Evolutionary conservation across 2,888 invertebrate genomes (phyloP), one percentile per base, ranked within the genome.

Genomic region (Ditula angustiorana): DNA sequence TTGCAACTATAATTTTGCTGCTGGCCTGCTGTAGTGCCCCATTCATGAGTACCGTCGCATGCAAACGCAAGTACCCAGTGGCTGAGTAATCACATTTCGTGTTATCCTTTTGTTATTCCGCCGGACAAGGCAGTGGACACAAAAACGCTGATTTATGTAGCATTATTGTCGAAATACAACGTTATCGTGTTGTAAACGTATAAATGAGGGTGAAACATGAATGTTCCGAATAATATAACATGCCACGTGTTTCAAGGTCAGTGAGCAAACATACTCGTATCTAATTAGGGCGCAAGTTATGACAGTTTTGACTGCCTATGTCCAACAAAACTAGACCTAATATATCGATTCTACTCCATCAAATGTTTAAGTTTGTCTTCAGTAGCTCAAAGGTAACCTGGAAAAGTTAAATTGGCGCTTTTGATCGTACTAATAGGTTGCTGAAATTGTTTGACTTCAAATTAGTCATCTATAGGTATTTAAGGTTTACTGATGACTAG

Each of bases 81-180:
- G 80, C 85, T 85, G 87, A 86, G 85, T 89, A 90, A 88, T 90
- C 85, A 88, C 91, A 86, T 88, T 88, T 85, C 86, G 79, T 88
- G 87, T 83, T 81, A 80, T 86, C 85, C 84, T 82, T 89, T 89
- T 90, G 87, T 87, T 81, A 74, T 73, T 79, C 60, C 71, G 73
- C 79, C 57, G 69, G 68, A 69, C 81, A 74, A 79, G 75, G 73
- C 74, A 68, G 73, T 75, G 77, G 76, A 86, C 83, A 84, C 83
- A 85, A 85, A 85, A 85, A 73, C 75, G 71, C 83, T 85, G 86
- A 87, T 87, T 86, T 86, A 82, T 79, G 73, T 69, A 70, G 72
- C 71, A 74, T 78, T 78, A 76, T 77, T 76, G 77, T 75, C 72
- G 69, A 76, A 76, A 78, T 70, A 74, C 71, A 74, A 71, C 71